Evolutionary conservation across 2,797 vertebrate genomes (phyloP).

Genomic region (Megaceryle alcyon): DNA sequence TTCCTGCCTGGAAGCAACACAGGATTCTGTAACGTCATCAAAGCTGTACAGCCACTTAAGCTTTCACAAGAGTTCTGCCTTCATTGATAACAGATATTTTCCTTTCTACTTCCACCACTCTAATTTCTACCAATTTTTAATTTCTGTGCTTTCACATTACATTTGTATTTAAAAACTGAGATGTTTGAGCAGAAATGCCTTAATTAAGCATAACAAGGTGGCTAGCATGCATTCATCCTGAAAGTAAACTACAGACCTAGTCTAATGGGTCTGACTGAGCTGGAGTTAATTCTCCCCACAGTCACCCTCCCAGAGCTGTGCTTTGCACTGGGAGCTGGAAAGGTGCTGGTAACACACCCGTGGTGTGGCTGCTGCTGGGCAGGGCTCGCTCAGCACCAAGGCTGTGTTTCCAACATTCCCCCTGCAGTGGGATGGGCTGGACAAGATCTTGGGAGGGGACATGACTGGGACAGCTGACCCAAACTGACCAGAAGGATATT

Average conservation of each 20-base stretch:
- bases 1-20: rapidly evolving
- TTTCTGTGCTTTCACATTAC: neutral
- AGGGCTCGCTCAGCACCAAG: no score
- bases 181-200: neutral
- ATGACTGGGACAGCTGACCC: no score
- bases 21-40: neutral
- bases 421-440: no score
- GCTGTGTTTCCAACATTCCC: no score
- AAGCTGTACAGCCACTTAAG: rapidly evolving
- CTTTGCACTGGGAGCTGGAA: no score
- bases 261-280: no score
- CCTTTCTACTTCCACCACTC: neutral
- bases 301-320: no score
- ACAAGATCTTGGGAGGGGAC: no score
- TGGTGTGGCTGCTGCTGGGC: no score
- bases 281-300: no score
- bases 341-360: no score
- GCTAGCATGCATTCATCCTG: neutral
- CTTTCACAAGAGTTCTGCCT: neutral
- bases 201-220: neutral
- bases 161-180: neutral
- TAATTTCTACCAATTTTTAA: neutral
- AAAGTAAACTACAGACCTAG: neutral
- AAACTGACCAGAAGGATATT: no score
- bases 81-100: neutral